phyloP scores from a whole-genome alignment of 2,797 vertebrate species.

The Hybognathus amarus region DNA sequence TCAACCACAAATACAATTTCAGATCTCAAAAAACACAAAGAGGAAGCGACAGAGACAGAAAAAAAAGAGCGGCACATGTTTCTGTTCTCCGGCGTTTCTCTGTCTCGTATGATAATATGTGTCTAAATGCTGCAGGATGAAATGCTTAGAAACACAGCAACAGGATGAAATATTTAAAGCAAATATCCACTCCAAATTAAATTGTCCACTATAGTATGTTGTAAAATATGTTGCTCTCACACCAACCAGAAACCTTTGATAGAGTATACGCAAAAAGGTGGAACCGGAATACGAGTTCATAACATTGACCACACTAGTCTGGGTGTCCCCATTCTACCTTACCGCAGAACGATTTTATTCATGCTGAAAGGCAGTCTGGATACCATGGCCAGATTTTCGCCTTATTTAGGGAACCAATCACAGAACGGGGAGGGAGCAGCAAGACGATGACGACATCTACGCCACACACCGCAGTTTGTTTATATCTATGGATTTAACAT shows the following conservation, averaged over 20 bases:
- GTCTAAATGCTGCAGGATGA: neutral
- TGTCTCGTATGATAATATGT: neutral
- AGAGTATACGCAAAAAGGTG: neutral
- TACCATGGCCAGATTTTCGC: too few species aligned
- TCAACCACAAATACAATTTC: conserved; percentile 56
- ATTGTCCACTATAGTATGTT: neutral
- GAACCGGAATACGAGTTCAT: neutral
- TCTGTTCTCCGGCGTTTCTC: neutral
- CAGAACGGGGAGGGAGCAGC: too few species aligned
- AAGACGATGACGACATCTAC: too few species aligned
- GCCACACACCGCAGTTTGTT: too few species aligned
- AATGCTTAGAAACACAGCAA: neutral
- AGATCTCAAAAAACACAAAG: conserved; percentile 50
- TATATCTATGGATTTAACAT: too few species aligned
- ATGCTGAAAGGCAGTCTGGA: too few species aligned
- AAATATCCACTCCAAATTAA: neutral
- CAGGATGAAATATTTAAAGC: conserved; percentile 1
- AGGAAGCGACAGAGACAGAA: conserved; percentile 27
- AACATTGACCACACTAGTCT: neutral
- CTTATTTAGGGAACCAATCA: too few species aligned
- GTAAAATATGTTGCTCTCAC: neutral
- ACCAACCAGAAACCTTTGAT: neutral
- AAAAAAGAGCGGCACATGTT: neutral
- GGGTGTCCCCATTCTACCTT: too few species aligned
- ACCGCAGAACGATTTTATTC: too few species aligned